phyloP scores from a whole-genome alignment of 2,113 vertebrate species.

The Otolemur garnettii region DNA sequence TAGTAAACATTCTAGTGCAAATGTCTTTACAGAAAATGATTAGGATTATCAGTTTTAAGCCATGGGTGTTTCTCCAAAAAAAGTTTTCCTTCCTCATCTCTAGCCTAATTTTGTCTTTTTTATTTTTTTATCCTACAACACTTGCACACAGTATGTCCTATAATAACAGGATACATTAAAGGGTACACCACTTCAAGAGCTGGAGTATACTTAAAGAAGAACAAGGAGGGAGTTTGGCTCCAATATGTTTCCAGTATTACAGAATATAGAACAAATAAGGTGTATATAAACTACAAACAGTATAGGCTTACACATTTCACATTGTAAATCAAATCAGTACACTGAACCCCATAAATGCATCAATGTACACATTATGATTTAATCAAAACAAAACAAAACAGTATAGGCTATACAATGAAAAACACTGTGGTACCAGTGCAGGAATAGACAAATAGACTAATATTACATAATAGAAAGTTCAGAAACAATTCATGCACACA shows the following conservation, averaged over 20 bases:
- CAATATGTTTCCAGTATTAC: background rate
- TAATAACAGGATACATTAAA: background rate
- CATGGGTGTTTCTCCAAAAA: background rate
- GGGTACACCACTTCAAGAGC: background rate
- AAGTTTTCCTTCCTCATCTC: background rate
- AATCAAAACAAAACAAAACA: background rate
- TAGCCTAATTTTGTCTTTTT: background rate
- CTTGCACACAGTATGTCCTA: background rate
- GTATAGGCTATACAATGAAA: background rate
- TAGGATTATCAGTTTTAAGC: background rate
- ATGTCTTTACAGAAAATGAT: too few species aligned
- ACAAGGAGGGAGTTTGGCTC: background rate
- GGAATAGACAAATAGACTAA: background rate
- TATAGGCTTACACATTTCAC: background rate
- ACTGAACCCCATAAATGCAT: too few species aligned
- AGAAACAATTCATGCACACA: background rate
- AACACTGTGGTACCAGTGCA: background rate
- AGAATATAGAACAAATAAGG: background rate
- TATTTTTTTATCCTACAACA: background rate
- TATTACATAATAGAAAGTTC: background rate
- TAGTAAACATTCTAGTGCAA: too few species aligned
- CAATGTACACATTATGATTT: too few species aligned
- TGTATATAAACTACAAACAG: background rate
- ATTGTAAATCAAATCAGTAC: too few species aligned
- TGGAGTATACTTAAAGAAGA: background rate